Evolutionary conservation across 1,140 invertebrate species (phyloP), one percentile per base, ranked within the genome.

Genomic region (Diuraphis noxia): DNA sequence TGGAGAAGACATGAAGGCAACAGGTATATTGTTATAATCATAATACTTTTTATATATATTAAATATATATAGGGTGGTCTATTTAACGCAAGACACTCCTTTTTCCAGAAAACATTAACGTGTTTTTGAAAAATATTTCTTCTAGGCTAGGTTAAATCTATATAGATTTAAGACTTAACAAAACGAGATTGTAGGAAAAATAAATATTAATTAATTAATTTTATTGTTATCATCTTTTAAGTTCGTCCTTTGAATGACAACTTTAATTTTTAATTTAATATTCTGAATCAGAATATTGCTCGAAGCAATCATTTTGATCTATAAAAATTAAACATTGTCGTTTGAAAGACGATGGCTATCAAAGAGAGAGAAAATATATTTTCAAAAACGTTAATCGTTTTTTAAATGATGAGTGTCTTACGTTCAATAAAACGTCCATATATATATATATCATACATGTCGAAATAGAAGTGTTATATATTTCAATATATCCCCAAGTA

Each of bases 1-100:
- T 52, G 17, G 86, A 63, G 86, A 56, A 88, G 86, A 88, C 36
- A n/a, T 88, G 36, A 88, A 88, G 30, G 36, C 23, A 30, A 88
- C 86, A 88, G 86, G 86, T 88, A 88, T n/a, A n/a, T n/a, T n/a
- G n/a, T n/a, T n/a, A n/a, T 49, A 86, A n/a, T 34, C 56, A 72
- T 72, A 72, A 72, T 72, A 72, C 0, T n/a, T 72, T n/a, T 17
- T 72, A n/a, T n/a, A n/a, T n/a, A n/a, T 63, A n/a, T 25, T 23
- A 52, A 25, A 23, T 63, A 63, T 17, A 63, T 17, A 72, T n/a
- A 1, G 13, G 30, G 13, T n/a, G 13, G 17, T n/a, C 56, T 13
- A n/a, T n/a, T 72, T n/a, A 72, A 34, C 46, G 46, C 13, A 19
- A 46, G 46, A 46, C 56, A 72, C n/a, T 72, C 9, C 2, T n/a